Evolutionary conservation across 2,888 invertebrate species (phyloP).

Genomic region (Pomacea canaliculata): DNA sequence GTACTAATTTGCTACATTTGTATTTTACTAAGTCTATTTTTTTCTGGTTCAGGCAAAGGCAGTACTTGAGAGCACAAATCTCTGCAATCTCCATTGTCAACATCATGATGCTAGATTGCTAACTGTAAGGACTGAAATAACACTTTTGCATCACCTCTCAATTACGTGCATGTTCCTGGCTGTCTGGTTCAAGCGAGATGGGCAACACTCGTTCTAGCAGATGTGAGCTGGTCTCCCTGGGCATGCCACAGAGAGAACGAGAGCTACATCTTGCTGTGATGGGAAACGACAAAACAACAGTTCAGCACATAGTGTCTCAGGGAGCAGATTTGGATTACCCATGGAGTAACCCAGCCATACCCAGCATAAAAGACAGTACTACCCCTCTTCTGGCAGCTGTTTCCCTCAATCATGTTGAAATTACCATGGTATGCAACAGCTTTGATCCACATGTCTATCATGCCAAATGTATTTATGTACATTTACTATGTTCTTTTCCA

Average conservation of each 20-base stretch:
- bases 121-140: too few species aligned
- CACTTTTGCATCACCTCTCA: too few species aligned
- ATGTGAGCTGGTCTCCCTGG: conserved; percentile 48
- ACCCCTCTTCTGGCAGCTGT: conserved; percentile 71
- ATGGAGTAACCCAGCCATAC: conserved; percentile 69
- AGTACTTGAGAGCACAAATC: too few species aligned
- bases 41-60: too few species aligned
- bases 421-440: conserved; percentile 62
- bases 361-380: conserved; percentile 71
- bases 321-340: conserved; percentile 70
- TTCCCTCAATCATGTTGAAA: conserved; percentile 69
- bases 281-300: conserved; percentile 67
- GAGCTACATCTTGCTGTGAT: conserved; percentile 70
- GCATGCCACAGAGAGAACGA: conserved; percentile 68
- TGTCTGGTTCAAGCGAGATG: conserved; percentile 42
- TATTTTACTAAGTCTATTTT: too few species aligned
- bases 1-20: too few species aligned
- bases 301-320: conserved; percentile 58
- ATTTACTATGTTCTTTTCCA: too few species aligned
- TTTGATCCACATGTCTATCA: too few species aligned
- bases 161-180: too few species aligned
- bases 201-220: conserved; percentile 65
- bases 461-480: too few species aligned
- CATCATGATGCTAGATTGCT: too few species aligned
- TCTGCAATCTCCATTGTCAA: too few species aligned